Conservation (phyloP, 2,113 vertebrate species). For the Macaca nemestrina region DNA sequence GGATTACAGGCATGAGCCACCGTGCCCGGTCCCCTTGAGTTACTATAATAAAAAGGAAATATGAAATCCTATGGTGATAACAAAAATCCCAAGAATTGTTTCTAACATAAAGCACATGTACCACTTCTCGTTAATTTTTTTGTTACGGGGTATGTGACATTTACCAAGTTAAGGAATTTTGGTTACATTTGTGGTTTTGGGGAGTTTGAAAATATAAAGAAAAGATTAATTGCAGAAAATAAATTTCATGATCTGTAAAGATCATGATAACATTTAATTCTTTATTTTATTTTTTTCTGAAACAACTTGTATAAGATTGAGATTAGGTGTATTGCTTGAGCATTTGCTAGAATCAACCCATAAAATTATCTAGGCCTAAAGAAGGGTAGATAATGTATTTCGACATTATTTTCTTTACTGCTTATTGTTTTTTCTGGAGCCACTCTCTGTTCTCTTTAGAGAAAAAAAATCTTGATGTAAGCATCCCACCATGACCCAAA, state of each 20-base stretch:
- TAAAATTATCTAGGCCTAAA: not conserved
- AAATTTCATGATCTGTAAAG: not conserved
- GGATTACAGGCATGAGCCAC: no score
- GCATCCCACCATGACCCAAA: not conserved
- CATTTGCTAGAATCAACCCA: not conserved
- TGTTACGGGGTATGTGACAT: not conserved
- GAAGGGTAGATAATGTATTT: not conserved
- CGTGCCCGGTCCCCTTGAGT: rapidly evolving
- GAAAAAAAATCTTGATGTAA: slow-evolving; percentile 23
- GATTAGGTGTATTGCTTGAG: not conserved
- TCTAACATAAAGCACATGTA: not conserved
- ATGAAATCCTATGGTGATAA: not conserved
- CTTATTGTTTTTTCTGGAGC: not conserved
- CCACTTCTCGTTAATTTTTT: not conserved
- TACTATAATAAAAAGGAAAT: not conserved
- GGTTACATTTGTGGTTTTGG: not conserved
- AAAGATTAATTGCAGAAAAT: not conserved
- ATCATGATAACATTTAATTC: not conserved
- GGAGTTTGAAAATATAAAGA: slow-evolving; percentile 28
- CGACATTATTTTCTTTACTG: not conserved
- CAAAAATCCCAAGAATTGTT: not conserved
- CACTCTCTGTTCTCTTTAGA: not conserved
- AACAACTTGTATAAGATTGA: not conserved
- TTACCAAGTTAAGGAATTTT: not conserved
- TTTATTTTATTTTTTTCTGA: not conserved